A percentile compares a stretch with the other conserved stretches of the same genome.
These are phyloP conservation scores for Myotis planiceps DNA, from an alignment of 2,797 vertebrate genomes.

Conservation along the genomic window DNA sequence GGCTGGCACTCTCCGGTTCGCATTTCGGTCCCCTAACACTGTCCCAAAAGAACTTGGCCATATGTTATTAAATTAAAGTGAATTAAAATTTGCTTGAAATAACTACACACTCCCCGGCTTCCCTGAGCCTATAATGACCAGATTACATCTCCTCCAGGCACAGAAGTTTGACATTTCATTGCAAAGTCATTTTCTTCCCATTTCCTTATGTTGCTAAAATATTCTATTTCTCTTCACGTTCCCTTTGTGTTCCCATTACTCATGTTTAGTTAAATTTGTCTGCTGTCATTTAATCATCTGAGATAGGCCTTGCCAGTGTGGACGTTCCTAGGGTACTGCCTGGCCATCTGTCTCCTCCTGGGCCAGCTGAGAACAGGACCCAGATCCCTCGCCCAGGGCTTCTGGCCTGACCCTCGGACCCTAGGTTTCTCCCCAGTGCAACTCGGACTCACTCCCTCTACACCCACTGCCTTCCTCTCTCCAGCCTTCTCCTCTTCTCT, in stretches of 20 bases:
- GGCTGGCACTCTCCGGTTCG: neutral
- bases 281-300: slow-evolving; percentile 75
- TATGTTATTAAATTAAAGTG: slow-evolving; percentile 67
- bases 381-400: neutral
- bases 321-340: slow-evolving; percentile 1
- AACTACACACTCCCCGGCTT: slow-evolving; percentile 14
- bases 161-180: slow-evolving; percentile 79
- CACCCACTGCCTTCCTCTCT: neutral
- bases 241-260: slow-evolving; percentile 77
- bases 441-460: neutral
- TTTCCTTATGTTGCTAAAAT: slow-evolving; percentile 82
- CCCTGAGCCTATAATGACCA: slow-evolving; percentile 57
- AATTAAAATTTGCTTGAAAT: slow-evolving; percentile 73
- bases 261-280: slow-evolving; percentile 80
- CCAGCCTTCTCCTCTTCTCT: neutral
- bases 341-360: slow-evolving; percentile 45
- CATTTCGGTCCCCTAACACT: neutral
- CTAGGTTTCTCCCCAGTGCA: neutral
- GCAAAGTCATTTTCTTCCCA: slow-evolving; percentile 79
- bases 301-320: slow-evolving; percentile 44
- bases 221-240: slow-evolving; percentile 78
- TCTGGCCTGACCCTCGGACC: neutral
- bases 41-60: slow-evolving; percentile 22
- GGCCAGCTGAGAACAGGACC: neutral
- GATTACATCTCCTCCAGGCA: slow-evolving; percentile 72